Conservation (phyloP, 2,888 invertebrate species). For the Seira ritae region DNA sequence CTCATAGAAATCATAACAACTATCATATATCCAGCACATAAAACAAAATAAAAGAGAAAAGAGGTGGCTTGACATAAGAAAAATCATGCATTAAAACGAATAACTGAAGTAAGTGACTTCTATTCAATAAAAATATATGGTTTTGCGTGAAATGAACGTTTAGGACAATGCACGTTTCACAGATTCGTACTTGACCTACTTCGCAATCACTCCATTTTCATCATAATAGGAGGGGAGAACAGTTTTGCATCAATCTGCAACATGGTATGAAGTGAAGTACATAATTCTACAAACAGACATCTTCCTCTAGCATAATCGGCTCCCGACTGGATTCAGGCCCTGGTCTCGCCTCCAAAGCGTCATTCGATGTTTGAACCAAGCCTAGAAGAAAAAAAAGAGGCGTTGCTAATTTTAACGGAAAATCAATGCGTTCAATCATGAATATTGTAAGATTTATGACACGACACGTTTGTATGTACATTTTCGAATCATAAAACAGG, state of each 20-base stretch:
- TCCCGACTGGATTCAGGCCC: slow-evolving; percentile 74
- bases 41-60: background rate
- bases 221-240: too few relatives aligned
- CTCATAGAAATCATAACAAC: background rate
- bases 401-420: background rate
- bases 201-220: background rate
- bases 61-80: too few relatives aligned
- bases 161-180: slow-evolving; percentile 8
- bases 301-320: slow-evolving; percentile 69
- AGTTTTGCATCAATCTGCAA: background rate
- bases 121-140: slow-evolving; percentile 1
- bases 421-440: background rate
- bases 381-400: slow-evolving; percentile 73
- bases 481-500: too few relatives aligned
- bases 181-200: slow-evolving; percentile 16
- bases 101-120: background rate
- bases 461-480: too few relatives aligned
- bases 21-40: too few relatives aligned
- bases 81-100: background rate
- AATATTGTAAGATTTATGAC: too few relatives aligned
- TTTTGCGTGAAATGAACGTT: background rate
- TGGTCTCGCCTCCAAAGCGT: slow-evolving; percentile 76
- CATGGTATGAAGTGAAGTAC: background rate
- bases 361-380: slow-evolving; percentile 76
- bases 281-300: background rate